Evolutionary conservation across 2,888 invertebrate genomes (phyloP).

Genomic region (Macaria notata): DNA sequence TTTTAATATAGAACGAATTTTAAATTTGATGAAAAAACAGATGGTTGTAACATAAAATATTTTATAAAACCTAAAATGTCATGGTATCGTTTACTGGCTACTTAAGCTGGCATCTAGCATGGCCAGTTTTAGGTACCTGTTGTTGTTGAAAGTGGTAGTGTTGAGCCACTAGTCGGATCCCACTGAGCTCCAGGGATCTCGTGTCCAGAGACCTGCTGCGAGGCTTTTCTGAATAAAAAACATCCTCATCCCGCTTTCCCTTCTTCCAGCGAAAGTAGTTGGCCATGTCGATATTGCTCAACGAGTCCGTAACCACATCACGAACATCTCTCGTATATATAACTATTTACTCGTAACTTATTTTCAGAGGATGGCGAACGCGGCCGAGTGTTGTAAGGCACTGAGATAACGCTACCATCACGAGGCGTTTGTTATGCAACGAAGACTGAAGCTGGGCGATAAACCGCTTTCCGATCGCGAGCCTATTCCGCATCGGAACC

Average conservation of each 20-base stretch:
- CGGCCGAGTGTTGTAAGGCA: slow-evolving; percentile 68
- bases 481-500: slow-evolving; percentile 47
- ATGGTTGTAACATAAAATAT: no score
- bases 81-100: no score
- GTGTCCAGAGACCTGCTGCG: slow-evolving; percentile 89
- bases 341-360: slow-evolving; percentile 36
- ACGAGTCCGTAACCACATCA: slow-evolving; percentile 41
- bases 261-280: slow-evolving; percentile 88
- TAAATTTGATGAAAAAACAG: no score
- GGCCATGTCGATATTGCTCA: slow-evolving; percentile 68
- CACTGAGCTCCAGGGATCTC: slow-evolving; percentile 86
- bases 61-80: no score
- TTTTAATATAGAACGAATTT: no score
- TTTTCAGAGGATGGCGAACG: slow-evolving; percentile 47
- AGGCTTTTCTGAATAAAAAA: slow-evolving; percentile 83
- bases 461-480: slow-evolving; percentile 47
- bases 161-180: slow-evolving; percentile 83
- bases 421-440: slow-evolving; percentile 74
- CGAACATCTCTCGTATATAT: slow-evolving; percentile 29
- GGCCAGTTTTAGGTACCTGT: slow-evolving; percentile 31
- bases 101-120: no score
- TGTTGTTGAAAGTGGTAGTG: slow-evolving; percentile 56
- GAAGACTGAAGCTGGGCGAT: slow-evolving; percentile 33
- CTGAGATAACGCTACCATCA: slow-evolving; percentile 74
- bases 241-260: slow-evolving; percentile 81